Evolutionary conservation across 2,888 invertebrate species (phyloP).

Genomic region (Noctua comes): DNA sequence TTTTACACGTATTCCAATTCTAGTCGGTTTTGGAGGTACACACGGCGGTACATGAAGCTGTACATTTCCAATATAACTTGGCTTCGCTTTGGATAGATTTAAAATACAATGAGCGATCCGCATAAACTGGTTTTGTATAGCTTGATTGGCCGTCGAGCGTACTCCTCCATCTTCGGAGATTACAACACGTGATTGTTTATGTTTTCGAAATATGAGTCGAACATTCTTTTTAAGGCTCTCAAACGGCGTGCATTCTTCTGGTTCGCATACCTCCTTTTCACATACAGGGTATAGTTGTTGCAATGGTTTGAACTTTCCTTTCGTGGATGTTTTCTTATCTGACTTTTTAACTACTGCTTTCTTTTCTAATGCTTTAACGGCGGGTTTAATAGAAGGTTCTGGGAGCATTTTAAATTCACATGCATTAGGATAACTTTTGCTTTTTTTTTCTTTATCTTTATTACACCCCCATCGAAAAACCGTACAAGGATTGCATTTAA

Average conservation of each 20-base stretch:
- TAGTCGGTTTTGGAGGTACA: not conserved
- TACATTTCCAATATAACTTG: no score
- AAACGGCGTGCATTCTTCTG: constrained; percentile 67
- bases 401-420: not conserved
- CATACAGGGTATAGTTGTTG: constrained; percentile 45
- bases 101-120: no score
- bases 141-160: no score
- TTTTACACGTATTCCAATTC: constrained; percentile 33
- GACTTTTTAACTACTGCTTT: constrained; percentile 8
- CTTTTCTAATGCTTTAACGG: not conserved
- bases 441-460: constrained; percentile 10
- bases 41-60: no score
- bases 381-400: not conserved
- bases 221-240: constrained; percentile 59
- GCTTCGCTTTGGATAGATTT: no score
- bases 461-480: not conserved
- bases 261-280: constrained; percentile 57
- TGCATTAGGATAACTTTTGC: not conserved
- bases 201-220: constrained; percentile 17
- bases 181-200: not conserved
- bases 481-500: not conserved
- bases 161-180: not conserved
- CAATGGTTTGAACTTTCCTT: constrained; percentile 26
- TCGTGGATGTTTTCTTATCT: constrained; percentile 46
- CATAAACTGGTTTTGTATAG: no score